These are phyloP conservation scores for Metellina segmentata DNA, from an alignment of 2,888 invertebrate species.

Conservation along the genomic window DNA sequence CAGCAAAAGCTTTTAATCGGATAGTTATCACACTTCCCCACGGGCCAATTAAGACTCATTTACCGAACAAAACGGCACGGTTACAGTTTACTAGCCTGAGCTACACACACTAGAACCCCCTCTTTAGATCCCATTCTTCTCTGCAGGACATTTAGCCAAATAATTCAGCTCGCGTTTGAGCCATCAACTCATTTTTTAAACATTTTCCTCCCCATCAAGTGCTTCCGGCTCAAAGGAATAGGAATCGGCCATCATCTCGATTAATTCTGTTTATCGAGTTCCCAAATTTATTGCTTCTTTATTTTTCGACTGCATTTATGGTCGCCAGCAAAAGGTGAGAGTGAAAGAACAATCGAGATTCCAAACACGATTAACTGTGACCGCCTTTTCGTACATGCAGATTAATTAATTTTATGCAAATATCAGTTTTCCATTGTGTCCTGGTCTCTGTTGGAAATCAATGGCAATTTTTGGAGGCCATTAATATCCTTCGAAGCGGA, in stretches of 20 bases:
- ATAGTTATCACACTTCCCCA: neutral
- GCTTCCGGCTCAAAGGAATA: neutral
- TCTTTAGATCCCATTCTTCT: neutral
- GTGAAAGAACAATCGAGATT: conserved; percentile 31
- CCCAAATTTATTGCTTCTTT: neutral
- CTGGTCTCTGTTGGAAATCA: conserved; percentile 6
- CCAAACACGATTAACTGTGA: conserved; percentile 6
- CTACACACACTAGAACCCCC: neutral
- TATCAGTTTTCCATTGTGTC: conserved; percentile 26
- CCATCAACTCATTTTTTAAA: neutral
- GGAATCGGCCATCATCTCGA: neutral
- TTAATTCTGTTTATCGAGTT: neutral
- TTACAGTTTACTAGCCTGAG: neutral
- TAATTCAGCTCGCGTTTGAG: neutral
- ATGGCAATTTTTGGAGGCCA: conserved; percentile 22
- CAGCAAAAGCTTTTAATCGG: neutral
- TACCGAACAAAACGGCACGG: neutral
- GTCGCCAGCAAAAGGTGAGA: neutral
- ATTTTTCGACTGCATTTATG: neutral
- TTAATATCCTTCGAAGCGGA: neutral
- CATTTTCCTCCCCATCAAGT: neutral
- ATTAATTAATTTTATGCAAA: conserved; percentile 58
- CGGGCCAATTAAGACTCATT: neutral
- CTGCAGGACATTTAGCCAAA: neutral
- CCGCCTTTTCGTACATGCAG: conserved; percentile 2